Evolutionary conservation across 2,888 invertebrate genomes (phyloP).

Genomic region (Serripes groenlandicus): DNA sequence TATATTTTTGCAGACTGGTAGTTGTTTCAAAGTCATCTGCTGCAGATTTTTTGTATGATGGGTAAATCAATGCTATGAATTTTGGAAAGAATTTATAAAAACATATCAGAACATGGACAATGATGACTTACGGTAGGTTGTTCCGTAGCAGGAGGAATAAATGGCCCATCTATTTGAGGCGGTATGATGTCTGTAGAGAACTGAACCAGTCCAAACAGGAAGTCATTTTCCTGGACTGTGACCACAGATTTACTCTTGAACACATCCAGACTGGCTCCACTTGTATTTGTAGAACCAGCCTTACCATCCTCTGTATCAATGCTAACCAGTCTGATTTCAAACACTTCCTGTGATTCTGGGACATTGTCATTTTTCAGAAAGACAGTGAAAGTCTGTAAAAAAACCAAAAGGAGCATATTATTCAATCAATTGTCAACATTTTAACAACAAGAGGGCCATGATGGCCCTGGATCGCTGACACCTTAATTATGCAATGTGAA

Average conservation of each 20-base stretch:
- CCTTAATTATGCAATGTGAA: too few species aligned
- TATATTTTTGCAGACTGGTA: too few species aligned
- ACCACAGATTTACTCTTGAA: slow-evolving; percentile 64
- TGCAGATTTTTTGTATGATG: too few species aligned
- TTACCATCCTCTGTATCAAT: slow-evolving; percentile 78
- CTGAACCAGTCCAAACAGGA: slow-evolving; percentile 84
- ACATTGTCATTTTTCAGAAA: slow-evolving; percentile 78
- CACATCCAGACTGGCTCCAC: slow-evolving; percentile 84
- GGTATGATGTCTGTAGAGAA: slow-evolving; percentile 73
- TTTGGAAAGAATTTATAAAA: too few species aligned
- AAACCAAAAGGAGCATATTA: too few species aligned
- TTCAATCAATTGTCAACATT: too few species aligned
- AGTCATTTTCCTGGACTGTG: slow-evolving; percentile 81
- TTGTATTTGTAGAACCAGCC: slow-evolving; percentile 82
- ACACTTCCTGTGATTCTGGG: slow-evolving; percentile 81
- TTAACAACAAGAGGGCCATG: too few species aligned
- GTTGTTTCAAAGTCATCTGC: too few species aligned
- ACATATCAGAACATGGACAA: too few species aligned
- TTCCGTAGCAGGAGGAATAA: slow-evolving; percentile 71
- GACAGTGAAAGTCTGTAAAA: slow-evolving; percentile 79
- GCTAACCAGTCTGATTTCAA: slow-evolving; percentile 75
- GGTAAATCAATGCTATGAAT: too few species aligned
- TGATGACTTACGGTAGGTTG: slow-evolving; percentile 69
- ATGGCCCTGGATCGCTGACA: too few species aligned
- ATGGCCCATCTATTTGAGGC: slow-evolving; percentile 71